These are phyloP conservation scores for Ranitomeya variabilis DNA, from an alignment of 2,113 vertebrate genomes.

Conservation along the genomic window DNA sequence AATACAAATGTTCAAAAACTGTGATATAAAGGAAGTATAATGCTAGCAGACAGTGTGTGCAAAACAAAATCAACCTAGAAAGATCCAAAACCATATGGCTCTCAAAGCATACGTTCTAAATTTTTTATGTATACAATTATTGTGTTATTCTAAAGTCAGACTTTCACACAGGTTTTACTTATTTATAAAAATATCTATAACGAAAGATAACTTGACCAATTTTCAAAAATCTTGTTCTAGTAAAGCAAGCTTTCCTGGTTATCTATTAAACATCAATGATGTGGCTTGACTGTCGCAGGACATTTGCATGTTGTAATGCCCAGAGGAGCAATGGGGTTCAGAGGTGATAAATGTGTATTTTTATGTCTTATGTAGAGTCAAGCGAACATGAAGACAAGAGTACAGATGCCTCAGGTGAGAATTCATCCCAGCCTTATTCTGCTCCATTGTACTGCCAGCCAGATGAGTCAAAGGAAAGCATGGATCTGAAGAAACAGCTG, in stretches of 20 bases:
- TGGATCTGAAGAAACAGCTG: constrained; percentile 76
- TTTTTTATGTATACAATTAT: not conserved
- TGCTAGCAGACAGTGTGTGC: no score
- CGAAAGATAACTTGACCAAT: not conserved
- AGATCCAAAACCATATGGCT: no score
- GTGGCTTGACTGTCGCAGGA: not conserved
- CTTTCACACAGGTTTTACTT: not conserved
- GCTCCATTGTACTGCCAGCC: constrained; percentile 79
- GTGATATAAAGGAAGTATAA: not conserved
- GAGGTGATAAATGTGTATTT: constrained; percentile 50
- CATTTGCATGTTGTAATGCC: not conserved
- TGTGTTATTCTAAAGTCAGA: not conserved
- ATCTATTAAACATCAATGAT: not conserved
- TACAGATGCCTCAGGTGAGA: constrained; percentile 83
- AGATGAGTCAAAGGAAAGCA: constrained; percentile 81
- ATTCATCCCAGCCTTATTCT: constrained; percentile 76
- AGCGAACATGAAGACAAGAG: constrained; percentile 96
- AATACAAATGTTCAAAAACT: not conserved
- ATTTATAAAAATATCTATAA: not conserved
- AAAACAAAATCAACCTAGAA: no score
- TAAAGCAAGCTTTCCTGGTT: not conserved
- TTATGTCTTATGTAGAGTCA: constrained; percentile 79
- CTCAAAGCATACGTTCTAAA: no score
- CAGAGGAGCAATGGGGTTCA: not conserved
- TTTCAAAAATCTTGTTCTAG: not conserved